Base-by-base conservation (phyloP, 1,140 invertebrate species). In the Augochlora pura region DNA sequence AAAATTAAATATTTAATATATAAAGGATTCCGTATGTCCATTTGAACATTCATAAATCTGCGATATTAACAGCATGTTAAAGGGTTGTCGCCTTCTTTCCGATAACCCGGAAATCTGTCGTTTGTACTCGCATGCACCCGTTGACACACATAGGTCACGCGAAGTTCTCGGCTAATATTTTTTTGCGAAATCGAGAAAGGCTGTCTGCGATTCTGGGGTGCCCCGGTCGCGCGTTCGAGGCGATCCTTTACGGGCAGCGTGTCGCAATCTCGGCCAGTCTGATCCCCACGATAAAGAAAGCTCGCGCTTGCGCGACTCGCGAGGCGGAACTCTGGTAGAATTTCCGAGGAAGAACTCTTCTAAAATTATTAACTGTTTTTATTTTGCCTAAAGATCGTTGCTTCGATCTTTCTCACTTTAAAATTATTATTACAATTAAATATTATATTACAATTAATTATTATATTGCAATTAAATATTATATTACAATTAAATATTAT, bases 101-200 rank as follows among this genome's bases (percentile, higher is more conserved):
- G 21, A 14, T 25, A 10, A 42, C 21, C 73, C 73, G 66, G 54
- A 76, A 76, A 69, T 69, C 49, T 32, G 32, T 32, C 32, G 32
- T 4, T 2, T 4, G 4, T 4, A 4, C 32, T 12, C 14, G 21
- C 52, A 27, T 14, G 23, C n/a, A 57, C 9, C 21, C 16, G 21
- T 9, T 39, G 62, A 57, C 62, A 66, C 32, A 16, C 14, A 38
- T 74, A 25, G 4, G 49, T 62, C 38, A 39, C 63, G 60, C 21
- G 1, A 21, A 66, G 52, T 52, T 52, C 42, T 64, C 32, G 6
- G 62, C 32, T 52, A 1, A 3, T 23, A 16, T 57, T n/a, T 57
- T 38, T 23, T 32, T 18, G 12, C 5, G 21, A 74, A 52, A 16
- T 23, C 27, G 38, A 16, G 14, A 32, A 9, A 65, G 27, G 12